These are phyloP conservation scores for Drosophila rellima DNA, from an alignment of 2,888 invertebrate species.

Conservation along the genomic window DNA sequence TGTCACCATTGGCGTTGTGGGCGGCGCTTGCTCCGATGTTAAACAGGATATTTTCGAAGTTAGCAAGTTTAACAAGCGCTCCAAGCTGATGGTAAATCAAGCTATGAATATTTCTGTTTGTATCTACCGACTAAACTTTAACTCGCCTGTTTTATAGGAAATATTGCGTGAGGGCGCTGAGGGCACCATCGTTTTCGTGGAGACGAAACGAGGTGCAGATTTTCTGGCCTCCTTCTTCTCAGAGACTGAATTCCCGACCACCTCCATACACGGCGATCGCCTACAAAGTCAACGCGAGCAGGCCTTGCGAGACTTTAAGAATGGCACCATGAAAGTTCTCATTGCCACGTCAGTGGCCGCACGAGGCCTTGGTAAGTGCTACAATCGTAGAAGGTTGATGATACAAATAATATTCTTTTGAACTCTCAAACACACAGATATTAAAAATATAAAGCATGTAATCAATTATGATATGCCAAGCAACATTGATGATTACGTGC, in stretches of 20 bases:
- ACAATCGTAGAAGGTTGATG: not conserved
- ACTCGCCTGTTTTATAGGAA: conserved; percentile 63
- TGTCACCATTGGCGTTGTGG: conserved; percentile 95
- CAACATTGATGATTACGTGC: conserved; percentile 96
- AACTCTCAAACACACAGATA: conserved; percentile 88
- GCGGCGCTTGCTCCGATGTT: conserved; percentile 96
- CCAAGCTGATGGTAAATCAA: conserved; percentile 88
- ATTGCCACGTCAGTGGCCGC: conserved; percentile 98
- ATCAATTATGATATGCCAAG: conserved; percentile 97
- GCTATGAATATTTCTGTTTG: not conserved
- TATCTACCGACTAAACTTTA: not conserved
- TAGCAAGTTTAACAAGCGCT: conserved; percentile 90
- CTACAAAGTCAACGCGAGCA: conserved; percentile 98
- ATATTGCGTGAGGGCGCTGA: conserved; percentile 82
- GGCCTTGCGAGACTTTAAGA: conserved; percentile 95
- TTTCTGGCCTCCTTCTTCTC: conserved; percentile 94
- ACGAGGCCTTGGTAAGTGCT: conserved; percentile 90
- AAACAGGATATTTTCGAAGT: conserved; percentile 92
- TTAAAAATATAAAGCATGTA: conserved; percentile 94
- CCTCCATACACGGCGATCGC: conserved; percentile 99
- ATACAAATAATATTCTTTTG: not conserved
- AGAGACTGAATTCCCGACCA: conserved; percentile 93
- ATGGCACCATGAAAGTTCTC: conserved; percentile 91
- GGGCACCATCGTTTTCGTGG: conserved; percentile 94
- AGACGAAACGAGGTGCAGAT: conserved; percentile 95